These are phyloP conservation scores for Drosophila mayri DNA, from an alignment of 1,140 invertebrate species.

Conservation along the genomic window DNA sequence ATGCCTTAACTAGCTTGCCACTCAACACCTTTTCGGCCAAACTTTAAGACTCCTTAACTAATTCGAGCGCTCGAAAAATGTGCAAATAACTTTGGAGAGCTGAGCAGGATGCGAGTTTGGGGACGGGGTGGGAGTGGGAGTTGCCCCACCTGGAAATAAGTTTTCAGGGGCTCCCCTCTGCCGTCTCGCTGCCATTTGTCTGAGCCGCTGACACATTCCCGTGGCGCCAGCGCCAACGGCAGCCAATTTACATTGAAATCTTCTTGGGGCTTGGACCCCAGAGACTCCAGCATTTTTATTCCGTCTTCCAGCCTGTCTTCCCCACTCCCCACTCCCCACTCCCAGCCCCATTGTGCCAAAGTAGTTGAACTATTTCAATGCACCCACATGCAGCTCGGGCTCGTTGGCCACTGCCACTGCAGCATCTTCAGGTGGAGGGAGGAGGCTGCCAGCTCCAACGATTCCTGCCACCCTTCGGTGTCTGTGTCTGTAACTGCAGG, in stretches of 20 bases:
- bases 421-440: constrained; percentile 60
- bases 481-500: constrained; percentile 68
- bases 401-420: constrained; percentile 23
- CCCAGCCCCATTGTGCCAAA: constrained; percentile 51
- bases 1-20: constrained; percentile 65
- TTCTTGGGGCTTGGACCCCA: constrained; percentile 41
- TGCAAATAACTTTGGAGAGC: constrained; percentile 62
- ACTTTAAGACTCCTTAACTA: constrained; percentile 68
- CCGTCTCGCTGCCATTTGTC: constrained; percentile 50
- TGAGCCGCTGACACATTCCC: constrained; percentile 71
- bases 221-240: constrained; percentile 56
- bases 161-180: constrained; percentile 33
- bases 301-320: constrained; percentile 8
- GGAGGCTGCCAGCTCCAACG: constrained; percentile 3
- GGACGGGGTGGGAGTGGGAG: neutral
- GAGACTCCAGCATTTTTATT: constrained; percentile 32
- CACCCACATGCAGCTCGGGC: constrained; percentile 63
- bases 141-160: constrained; percentile 28
- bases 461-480: constrained; percentile 16
- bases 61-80: constrained; percentile 67
- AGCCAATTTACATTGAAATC: constrained; percentile 78
- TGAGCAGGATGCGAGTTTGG: neutral
- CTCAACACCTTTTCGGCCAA: constrained; percentile 62
- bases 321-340: neutral
- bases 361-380: constrained; percentile 78